phyloP scores from a whole-genome alignment of 2,888 invertebrate genomes.

The Slavum lentiscoides region DNA sequence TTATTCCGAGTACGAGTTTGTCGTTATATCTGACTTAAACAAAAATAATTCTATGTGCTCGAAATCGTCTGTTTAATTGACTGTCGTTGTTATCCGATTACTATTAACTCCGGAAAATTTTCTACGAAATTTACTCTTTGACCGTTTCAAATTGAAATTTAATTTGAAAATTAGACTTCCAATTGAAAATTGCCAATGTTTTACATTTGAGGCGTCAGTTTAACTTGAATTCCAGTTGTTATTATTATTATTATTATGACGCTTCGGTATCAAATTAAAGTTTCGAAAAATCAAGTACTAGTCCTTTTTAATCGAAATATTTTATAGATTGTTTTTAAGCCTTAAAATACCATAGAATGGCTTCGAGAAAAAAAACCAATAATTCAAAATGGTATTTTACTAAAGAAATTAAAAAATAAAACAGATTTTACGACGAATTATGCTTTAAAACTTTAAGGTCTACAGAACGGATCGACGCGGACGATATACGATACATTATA shows the following conservation, averaged over 20 bases:
- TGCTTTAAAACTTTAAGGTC: neutral
- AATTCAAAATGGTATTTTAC: neutral
- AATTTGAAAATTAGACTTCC: constrained; percentile 16
- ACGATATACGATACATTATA: neutral
- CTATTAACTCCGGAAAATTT: neutral
- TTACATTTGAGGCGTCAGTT: constrained; percentile 7
- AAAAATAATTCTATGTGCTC: neutral
- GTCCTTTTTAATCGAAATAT: too few species aligned
- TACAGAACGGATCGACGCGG: neutral
- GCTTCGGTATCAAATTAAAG: too few species aligned
- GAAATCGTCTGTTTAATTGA: neutral
- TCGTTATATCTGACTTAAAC: neutral
- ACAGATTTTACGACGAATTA: neutral
- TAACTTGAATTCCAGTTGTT: neutral
- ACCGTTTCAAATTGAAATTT: constrained; percentile 36
- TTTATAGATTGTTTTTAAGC: too few species aligned
- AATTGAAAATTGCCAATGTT: constrained; percentile 17
- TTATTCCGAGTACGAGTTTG: neutral
- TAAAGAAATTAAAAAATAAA: neutral
- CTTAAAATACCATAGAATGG: too few species aligned
- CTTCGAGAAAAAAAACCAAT: too few species aligned
- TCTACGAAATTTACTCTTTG: constrained; percentile 21
- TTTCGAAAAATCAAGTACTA: too few species aligned
- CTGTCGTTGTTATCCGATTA: neutral
- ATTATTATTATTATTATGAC: too few species aligned